Evolutionary conservation across 2,888 invertebrate species (phyloP).

Genomic region (Hypena proboscidalis): DNA sequence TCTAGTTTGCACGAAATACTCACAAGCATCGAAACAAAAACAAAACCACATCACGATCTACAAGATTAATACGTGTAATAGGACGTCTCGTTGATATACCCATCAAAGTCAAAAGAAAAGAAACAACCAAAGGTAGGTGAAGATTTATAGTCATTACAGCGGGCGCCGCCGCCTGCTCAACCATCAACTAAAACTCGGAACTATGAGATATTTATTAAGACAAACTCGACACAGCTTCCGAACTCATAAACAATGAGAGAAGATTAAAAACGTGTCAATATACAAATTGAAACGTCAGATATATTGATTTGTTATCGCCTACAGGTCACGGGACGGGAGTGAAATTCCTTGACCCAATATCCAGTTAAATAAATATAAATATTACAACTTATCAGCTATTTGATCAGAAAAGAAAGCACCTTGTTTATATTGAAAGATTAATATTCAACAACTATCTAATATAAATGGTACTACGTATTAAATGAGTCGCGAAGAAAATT

Average conservation of each 20-base stretch:
- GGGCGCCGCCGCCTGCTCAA: constrained; percentile 48
- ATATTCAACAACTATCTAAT: constrained; percentile 34
- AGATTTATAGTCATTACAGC: constrained; percentile 75
- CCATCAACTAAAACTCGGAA: constrained; percentile 53
- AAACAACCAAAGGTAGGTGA: constrained; percentile 59
- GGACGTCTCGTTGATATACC: constrained; percentile 66
- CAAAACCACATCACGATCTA: constrained; percentile 25
- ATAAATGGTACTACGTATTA: constrained; percentile 18
- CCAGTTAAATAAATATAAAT: constrained; percentile 49
- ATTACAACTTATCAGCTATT: constrained; percentile 51
- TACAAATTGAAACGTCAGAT: constrained; percentile 81
- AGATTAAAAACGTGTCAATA: constrained; percentile 83
- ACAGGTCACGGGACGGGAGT: constrained; percentile 57
- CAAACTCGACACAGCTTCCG: constrained; percentile 70
- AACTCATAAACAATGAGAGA: constrained; percentile 74
- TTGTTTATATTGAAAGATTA: constrained; percentile 29
- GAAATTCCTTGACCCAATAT: constrained; percentile 53
- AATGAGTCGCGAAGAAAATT: constrained; percentile 9
- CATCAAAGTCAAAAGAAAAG: constrained; percentile 66
- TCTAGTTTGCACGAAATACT: neutral
- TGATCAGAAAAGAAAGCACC: constrained; percentile 42
- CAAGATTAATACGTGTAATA: constrained; percentile 70
- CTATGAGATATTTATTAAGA: constrained; percentile 71
- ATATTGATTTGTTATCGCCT: constrained; percentile 76
- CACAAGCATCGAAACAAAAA: constrained; percentile 23